These are phyloP conservation scores for Pogonomyrmex barbatus DNA, from an alignment of 1,140 invertebrate species.

Conservation along the genomic window DNA sequence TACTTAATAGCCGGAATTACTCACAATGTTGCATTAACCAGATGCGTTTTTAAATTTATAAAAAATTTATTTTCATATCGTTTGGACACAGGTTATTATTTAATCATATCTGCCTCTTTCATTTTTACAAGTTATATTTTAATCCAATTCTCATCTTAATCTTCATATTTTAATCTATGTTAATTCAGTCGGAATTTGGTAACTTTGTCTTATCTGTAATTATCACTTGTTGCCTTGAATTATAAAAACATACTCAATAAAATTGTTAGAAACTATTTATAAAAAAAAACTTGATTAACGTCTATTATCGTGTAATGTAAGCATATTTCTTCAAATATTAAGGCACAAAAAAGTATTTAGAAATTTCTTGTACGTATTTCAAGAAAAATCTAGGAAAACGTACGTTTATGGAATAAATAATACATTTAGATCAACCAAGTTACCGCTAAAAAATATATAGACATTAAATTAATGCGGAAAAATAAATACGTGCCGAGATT, in stretches of 20 bases:
- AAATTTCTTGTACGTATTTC: neutral
- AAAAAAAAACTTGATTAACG: neutral
- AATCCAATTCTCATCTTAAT: neutral
- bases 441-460: neutral
- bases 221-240: slow-evolving; percentile 2
- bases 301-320: neutral
- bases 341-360: slow-evolving; percentile 5
- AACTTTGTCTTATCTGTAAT: neutral
- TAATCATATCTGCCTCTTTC: neutral
- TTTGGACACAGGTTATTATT: neutral
- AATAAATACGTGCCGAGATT: slow-evolving; percentile 5
- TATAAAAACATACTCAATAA: neutral
- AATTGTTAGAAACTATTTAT: neutral
- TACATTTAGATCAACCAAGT: neutral
- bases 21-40: neutral
- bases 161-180: neutral
- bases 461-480: slow-evolving; percentile 1
- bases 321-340: neutral
- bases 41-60: neutral
- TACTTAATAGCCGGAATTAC: neutral
- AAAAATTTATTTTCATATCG: neutral
- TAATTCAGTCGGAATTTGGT: neutral
- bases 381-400: neutral
- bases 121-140: neutral
- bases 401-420: neutral